Evolutionary conservation across 2,113 vertebrate species (phyloP).

Genomic region (Salvelinus namaycush): DNA sequence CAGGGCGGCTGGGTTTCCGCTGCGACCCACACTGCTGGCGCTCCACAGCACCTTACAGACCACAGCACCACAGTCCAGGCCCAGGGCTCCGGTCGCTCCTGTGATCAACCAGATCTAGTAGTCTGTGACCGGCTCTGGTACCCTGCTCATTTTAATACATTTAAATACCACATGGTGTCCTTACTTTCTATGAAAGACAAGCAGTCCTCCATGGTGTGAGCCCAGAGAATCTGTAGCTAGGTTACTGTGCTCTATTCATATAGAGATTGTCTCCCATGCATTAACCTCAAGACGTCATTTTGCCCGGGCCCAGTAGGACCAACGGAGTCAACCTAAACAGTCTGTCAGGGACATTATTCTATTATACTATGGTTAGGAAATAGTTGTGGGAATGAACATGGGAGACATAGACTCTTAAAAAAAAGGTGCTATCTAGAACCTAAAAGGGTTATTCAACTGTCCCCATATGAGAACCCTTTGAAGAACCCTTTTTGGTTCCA

Average conservation of each 20-base stretch:
- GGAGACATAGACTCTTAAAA: not conserved
- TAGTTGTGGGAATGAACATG: not conserved
- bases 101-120: not conserved
- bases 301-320: not conserved
- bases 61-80: not conserved
- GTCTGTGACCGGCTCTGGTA: not conserved
- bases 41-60: not conserved
- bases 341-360: not conserved
- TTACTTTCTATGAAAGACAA: not conserved
- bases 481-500: too few relatives aligned
- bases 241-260: too few relatives aligned
- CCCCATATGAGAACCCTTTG: too few relatives aligned
- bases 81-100: not conserved
- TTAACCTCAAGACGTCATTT: not conserved
- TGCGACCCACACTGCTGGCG: not conserved
- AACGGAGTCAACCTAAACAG: not conserved
- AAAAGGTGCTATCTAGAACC: too few relatives aligned
- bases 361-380: not conserved
- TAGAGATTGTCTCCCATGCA: not conserved
- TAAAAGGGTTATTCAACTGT: too few relatives aligned
- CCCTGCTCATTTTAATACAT: not conserved
- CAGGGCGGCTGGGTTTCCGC: not conserved
- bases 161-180: not conserved
- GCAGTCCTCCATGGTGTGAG: too few relatives aligned
- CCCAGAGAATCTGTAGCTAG: too few relatives aligned